Evolutionary conservation across 1,140 invertebrate species (phyloP).

Genomic region (Macrocentrus cingulum): DNA sequence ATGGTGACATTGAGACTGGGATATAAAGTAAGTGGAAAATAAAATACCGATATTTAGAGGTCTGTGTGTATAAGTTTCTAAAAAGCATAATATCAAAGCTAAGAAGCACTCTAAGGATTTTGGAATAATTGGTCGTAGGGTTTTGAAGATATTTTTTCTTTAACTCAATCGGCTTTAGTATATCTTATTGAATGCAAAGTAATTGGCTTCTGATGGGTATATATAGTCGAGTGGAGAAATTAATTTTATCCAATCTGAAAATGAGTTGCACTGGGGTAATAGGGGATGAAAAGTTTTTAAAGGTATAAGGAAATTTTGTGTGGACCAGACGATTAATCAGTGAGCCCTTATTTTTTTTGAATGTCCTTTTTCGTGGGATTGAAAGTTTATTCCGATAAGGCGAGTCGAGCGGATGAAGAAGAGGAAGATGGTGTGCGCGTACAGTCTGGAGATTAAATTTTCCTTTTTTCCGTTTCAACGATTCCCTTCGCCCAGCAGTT

Average conservation of each 20-base stretch:
- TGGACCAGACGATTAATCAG: constrained; percentile 48
- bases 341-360: constrained; percentile 29
- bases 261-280: neutral
- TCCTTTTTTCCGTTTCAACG: constrained; percentile 40
- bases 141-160: too few species aligned
- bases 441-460: constrained; percentile 45
- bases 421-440: neutral
- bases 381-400: constrained; percentile 45
- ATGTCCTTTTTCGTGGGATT: constrained; percentile 31
- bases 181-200: neutral
- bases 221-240: constrained; percentile 4
- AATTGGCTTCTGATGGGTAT: constrained; percentile 21
- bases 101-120: constrained; percentile 17
- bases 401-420: constrained; percentile 4
- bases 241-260: neutral
- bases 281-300: neutral
- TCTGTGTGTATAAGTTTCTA: constrained; percentile 8
- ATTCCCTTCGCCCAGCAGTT: constrained; percentile 36
- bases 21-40: constrained; percentile 18
- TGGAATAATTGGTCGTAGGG: constrained; percentile 16
- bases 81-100: constrained; percentile 8
- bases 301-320: constrained; percentile 16
- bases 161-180: constrained; percentile 7
- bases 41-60: constrained; percentile 16
- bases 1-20: constrained; percentile 12